A percentile compares a stretch with the other conserved stretches of the same genome.
phyloP scores from a whole-genome alignment of 2,113 vertebrate genomes.

The Rattus rattus region DNA sequence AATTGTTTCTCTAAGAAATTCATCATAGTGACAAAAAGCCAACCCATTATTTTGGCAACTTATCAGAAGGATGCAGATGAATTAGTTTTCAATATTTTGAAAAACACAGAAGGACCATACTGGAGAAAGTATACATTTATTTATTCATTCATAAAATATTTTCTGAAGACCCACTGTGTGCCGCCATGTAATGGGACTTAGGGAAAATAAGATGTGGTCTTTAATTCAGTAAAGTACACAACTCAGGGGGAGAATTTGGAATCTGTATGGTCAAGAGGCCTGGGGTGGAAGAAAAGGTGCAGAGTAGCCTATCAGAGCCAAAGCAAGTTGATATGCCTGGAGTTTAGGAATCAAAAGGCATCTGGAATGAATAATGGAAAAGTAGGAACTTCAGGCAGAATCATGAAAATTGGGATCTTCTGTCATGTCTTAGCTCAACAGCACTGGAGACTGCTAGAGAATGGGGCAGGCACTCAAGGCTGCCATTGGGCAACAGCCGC shows the following conservation, averaged over 20 bases:
- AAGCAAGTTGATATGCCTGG: not conserved
- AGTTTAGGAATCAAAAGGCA: not conserved
- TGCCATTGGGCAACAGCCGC: not conserved
- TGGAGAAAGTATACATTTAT: not conserved
- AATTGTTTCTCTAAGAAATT: not conserved
- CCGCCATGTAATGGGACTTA: not conserved
- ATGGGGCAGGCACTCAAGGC: too few species aligned
- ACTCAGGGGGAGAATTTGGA: not conserved
- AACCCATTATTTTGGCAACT: not conserved
- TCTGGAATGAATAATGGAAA: not conserved
- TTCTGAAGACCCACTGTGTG: not conserved
- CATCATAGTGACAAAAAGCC: not conserved
- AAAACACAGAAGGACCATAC: not conserved
- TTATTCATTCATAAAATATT: constrained; percentile 17
- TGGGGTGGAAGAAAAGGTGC: not conserved
- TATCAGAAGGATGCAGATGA: not conserved
- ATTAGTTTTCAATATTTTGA: not conserved
- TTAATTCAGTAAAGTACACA: not conserved
- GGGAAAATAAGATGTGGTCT: not conserved
- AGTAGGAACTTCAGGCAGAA: not conserved
- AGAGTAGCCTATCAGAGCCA: not conserved
- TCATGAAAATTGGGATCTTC: not conserved
- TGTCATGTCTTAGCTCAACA: not conserved
- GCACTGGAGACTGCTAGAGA: not conserved
- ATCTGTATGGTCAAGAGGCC: not conserved